phyloP scores from a whole-genome alignment of 2,113 vertebrate genomes.

The Urocynchramus pylzowi region DNA sequence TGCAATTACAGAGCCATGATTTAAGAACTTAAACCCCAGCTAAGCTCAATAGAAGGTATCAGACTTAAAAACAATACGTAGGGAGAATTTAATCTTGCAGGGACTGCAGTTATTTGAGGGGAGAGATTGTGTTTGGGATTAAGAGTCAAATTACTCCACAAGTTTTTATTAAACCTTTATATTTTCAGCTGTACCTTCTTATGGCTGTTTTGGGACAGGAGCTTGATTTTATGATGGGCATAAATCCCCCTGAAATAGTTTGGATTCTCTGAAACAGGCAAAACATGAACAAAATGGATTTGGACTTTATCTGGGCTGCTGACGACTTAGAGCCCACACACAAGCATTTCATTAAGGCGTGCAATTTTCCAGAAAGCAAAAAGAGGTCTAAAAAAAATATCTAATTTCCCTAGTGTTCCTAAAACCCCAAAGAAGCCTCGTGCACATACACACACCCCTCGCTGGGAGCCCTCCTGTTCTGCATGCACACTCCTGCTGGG shows the following conservation, averaged over 20 bases:
- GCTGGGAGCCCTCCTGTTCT: background rate
- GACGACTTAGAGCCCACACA: background rate
- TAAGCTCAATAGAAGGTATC: conserved; percentile 47
- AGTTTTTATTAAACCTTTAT: conserved; percentile 44
- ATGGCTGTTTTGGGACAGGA: background rate
- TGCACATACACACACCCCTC: accelerated
- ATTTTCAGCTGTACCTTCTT: conserved; percentile 24
- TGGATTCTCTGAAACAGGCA: background rate
- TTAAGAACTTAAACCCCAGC: conserved; percentile 56
- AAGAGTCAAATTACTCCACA: conserved; percentile 37
- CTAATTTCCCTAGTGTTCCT: background rate
- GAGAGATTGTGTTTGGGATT: conserved; percentile 50
- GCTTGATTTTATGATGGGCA: background rate
- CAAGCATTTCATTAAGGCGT: background rate
- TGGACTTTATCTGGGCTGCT: background rate
- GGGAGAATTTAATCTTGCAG: conserved; percentile 51
- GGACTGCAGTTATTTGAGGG: conserved; percentile 14
- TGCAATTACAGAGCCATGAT: conserved; percentile 50
- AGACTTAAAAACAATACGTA: conserved; percentile 43
- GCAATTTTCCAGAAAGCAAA: background rate
- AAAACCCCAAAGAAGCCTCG: background rate
- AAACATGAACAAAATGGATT: conserved; percentile 8
- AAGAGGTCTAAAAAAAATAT: background rate
- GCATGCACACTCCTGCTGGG: background rate
- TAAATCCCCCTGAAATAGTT: background rate